These are phyloP conservation scores for Gila robusta DNA, from an alignment of 2,797 vertebrate species.

Conservation along the genomic window DNA sequence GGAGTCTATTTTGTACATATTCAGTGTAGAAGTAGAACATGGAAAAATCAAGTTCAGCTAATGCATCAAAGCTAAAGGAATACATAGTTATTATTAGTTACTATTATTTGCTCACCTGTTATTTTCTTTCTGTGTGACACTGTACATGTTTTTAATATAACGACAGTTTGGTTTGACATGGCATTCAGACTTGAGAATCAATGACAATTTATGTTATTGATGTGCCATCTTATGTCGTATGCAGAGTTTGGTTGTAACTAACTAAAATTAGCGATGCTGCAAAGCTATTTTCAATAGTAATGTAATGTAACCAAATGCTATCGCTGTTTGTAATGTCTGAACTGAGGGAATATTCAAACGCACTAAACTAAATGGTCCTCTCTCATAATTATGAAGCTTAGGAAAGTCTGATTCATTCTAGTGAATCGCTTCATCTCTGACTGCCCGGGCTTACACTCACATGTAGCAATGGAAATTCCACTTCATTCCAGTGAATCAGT, in stretches of 20 bases:
- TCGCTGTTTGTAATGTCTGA: not conserved
- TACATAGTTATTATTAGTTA: no score
- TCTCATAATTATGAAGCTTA: no score
- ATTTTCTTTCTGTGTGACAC: not conserved
- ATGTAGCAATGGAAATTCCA: not conserved
- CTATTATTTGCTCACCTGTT: not conserved
- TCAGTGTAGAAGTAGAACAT: not conserved
- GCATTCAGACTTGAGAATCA: not conserved
- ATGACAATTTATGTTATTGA: not conserved
- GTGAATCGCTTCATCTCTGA: not conserved
- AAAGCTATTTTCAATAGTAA: not conserved
- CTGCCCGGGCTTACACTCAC: not conserved
- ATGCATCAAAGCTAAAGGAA: no score
- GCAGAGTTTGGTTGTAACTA: not conserved
- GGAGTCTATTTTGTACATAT: conserved; percentile 52
- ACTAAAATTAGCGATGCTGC: not conserved
- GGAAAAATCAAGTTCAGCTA: not conserved
- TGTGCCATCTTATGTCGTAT: no score
- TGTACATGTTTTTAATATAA: not conserved
- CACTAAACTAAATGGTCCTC: not conserved
- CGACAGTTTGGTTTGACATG: not conserved
- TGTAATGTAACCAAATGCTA: not conserved
- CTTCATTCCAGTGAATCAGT: not conserved
- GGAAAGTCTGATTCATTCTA: not conserved
- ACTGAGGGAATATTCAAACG: not conserved